Conservation (phyloP, 2,113 vertebrate genomes). For the Lagopus leucura region DNA sequence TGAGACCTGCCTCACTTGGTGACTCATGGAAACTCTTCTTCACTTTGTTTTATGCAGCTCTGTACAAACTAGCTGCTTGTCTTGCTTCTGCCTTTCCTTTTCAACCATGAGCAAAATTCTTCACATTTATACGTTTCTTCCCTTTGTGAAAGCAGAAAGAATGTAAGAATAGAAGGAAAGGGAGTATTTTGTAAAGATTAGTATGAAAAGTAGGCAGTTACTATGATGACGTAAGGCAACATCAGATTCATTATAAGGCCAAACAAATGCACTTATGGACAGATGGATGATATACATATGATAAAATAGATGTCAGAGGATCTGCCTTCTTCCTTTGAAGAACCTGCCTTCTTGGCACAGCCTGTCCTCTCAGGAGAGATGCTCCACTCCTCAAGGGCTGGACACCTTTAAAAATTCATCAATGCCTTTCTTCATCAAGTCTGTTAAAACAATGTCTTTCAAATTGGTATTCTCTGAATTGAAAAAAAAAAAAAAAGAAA, state of each 20-base stretch:
- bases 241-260: background rate
- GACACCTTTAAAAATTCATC: background rate
- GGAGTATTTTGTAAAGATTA: background rate
- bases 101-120: background rate
- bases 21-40: background rate
- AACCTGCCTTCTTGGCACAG: too few relatives aligned
- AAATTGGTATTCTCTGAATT: background rate
- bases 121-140: background rate
- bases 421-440: background rate
- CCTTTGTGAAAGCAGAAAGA: background rate
- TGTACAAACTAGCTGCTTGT: background rate
- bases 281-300: background rate
- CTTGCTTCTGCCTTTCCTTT: background rate
- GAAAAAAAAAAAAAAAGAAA: background rate
- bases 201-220: background rate
- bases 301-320: background rate
- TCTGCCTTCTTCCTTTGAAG: background rate
- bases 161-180: background rate
- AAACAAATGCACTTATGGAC: background rate
- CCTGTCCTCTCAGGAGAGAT: too few relatives aligned
- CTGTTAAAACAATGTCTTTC: background rate
- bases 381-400: background rate
- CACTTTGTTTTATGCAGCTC: background rate
- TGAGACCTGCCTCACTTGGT: background rate
- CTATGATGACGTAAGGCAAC: background rate